These are phyloP conservation scores for Dipodomys merriami DNA, from an alignment of 2,113 vertebrate species.

Conservation along the genomic window DNA sequence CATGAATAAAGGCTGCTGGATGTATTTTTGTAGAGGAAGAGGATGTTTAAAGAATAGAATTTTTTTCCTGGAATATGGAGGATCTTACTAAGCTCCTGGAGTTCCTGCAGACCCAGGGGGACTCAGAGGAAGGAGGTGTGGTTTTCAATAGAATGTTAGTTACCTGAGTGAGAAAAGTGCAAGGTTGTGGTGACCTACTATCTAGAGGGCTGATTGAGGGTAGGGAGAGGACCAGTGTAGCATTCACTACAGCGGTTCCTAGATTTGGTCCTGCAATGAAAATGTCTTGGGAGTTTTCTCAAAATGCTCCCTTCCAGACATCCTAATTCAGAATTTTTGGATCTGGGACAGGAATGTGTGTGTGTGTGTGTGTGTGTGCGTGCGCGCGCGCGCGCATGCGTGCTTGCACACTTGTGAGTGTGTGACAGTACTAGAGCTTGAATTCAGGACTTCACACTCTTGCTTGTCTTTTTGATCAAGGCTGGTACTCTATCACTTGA, in stretches of 20 bases:
- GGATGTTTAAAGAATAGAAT: not conserved
- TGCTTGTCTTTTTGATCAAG: too few species aligned
- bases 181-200: not conserved
- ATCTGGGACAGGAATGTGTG: not conserved
- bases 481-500: too few species aligned
- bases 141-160: not conserved
- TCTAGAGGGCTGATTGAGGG: not conserved
- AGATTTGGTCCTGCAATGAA: not conserved
- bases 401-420: too few species aligned
- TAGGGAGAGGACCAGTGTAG: not conserved
- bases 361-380: too few species aligned
- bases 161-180: not conserved
- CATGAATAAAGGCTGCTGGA: not conserved
- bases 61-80: slow-evolving; percentile 29
- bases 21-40: not conserved
- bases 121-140: not conserved
- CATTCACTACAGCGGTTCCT: not conserved
- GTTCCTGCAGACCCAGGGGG: not conserved
- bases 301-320: not conserved
- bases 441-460: too few species aligned
- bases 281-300: not conserved
- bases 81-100: not conserved
- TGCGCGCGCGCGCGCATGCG: too few species aligned
- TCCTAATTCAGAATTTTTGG: not conserved
- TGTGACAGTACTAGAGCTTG: too few species aligned